A percentile compares a stretch with the other conserved stretches of the same genome.
These are phyloP conservation scores for Smutsia temminckii DNA, from an alignment of 2,797 vertebrate species.

Conservation along the genomic window DNA sequence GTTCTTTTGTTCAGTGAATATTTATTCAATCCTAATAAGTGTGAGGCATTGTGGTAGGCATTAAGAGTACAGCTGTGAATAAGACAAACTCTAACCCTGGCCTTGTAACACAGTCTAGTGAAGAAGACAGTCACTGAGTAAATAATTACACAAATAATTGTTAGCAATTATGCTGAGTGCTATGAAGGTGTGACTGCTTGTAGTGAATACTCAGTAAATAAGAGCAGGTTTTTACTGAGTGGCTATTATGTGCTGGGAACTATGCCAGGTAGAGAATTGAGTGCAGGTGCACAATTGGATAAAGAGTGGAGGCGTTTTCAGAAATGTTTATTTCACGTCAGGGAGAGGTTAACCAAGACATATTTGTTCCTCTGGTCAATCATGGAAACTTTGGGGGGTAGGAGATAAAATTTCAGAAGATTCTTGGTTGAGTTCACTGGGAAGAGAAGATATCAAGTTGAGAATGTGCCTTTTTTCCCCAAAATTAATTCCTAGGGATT, in stretches of 20 bases:
- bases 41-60: conserved; percentile 15
- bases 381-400: neutral
- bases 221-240: conserved; percentile 65
- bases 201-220: conserved; percentile 55
- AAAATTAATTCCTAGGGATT: conserved; percentile 19
- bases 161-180: conserved; percentile 64
- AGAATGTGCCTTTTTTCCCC: conserved; percentile 37
- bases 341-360: neutral
- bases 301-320: conserved; percentile 24
- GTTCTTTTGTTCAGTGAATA: conserved; percentile 40
- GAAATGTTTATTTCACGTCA: conserved; percentile 3
- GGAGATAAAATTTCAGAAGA: neutral
- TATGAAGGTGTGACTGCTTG: conserved; percentile 48
- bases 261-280: conserved; percentile 50
- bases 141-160: conserved; percentile 58
- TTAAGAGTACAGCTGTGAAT: conserved; percentile 56
- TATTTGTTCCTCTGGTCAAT: neutral
- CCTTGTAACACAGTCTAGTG: conserved; percentile 31
- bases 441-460: conserved; percentile 23
- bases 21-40: conserved; percentile 60
- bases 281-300: conserved; percentile 30
- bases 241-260: conserved; percentile 44
- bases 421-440: conserved; percentile 40
- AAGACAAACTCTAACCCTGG: conserved; percentile 27
- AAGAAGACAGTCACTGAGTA: conserved; percentile 65